Base-by-base conservation (phyloP, 2,113 vertebrate genomes). In the Hippocampus zosterae region DNA sequence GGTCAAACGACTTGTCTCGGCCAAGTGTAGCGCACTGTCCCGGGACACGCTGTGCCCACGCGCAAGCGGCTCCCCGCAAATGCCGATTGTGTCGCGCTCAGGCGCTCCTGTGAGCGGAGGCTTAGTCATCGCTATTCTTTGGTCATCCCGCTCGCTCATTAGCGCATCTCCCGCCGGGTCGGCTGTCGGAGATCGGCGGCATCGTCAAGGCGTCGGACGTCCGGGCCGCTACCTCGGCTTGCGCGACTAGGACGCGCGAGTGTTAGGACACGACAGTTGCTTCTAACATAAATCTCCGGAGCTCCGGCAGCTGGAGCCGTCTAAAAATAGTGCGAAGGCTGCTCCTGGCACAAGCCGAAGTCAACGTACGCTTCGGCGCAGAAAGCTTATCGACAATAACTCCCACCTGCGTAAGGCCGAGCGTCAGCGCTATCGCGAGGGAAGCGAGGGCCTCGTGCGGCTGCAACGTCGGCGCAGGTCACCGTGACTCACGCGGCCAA, bases 271-370 rank as follows among this genome's bases (percentile, higher is more conserved):
- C 85, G 83, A 79, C 84, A 88, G 84, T 86, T 88, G 90, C 80
- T 89, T 84, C 80, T 81, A 59, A 59, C 81, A 81, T 90, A 88
- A 88, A 90, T 90, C 85, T 87, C 78, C 27, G 52, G 70, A 77
- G 79, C 83, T 84, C 70, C 79, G 82, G 90, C 88, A 91, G 90
- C 88, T 91, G 90, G 84, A 79, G 72, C 62, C 29, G 9, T 78
- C 86, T 89, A 91, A 88, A 90, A 87, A 91, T 90, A 91, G 82
- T 72, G 21, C 1, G 73, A 66, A 79, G 81, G 81, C 80, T 87
- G 77, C 84, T 75, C 76, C 73, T n/a, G 80, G 76, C 57, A 88
- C 88, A 70, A 72, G 23, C 37, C 57, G 77, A 77, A 77, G 85
- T 75, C 71, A 73, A 81, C 81, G 50, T 80, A 85, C 84, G 83